Evolutionary conservation across 2,888 invertebrate species (phyloP).

Genomic region (Nemoura dubitans): DNA sequence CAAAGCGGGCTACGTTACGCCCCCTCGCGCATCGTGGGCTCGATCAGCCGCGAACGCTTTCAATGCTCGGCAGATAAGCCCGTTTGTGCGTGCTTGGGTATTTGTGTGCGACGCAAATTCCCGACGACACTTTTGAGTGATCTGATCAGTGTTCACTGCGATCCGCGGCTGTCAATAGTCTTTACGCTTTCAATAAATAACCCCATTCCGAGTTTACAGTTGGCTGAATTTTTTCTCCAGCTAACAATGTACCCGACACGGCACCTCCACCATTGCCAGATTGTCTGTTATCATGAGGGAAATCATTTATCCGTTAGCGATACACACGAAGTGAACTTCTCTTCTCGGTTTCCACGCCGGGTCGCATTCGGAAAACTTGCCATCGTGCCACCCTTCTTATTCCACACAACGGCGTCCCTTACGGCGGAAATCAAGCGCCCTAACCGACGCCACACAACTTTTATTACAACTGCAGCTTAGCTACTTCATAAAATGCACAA

Average conservation of each 20-base stretch:
- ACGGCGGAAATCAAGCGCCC: not conserved
- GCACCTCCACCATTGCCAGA: not conserved
- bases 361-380: not conserved
- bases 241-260: not conserved
- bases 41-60: not conserved
- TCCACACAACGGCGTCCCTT: not conserved
- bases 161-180: not conserved
- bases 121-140: not conserved
- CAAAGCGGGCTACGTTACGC: not conserved
- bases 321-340: too few relatives aligned
- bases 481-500: constrained; percentile 34
- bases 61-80: not conserved
- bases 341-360: not conserved
- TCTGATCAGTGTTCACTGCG: not conserved
- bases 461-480: not conserved
- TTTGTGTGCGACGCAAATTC: not conserved
- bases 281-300: too few relatives aligned
- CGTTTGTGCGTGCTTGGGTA: not conserved
- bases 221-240: not conserved
- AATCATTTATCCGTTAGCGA: too few relatives aligned
- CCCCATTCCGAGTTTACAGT: not conserved
- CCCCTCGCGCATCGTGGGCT: not conserved
- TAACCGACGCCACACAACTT: not conserved
- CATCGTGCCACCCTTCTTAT: not conserved
- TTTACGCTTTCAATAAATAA: not conserved